Evolutionary conservation across 2,888 invertebrate genomes (phyloP).

Genomic region (Scelioninae gen. 1): DNA sequence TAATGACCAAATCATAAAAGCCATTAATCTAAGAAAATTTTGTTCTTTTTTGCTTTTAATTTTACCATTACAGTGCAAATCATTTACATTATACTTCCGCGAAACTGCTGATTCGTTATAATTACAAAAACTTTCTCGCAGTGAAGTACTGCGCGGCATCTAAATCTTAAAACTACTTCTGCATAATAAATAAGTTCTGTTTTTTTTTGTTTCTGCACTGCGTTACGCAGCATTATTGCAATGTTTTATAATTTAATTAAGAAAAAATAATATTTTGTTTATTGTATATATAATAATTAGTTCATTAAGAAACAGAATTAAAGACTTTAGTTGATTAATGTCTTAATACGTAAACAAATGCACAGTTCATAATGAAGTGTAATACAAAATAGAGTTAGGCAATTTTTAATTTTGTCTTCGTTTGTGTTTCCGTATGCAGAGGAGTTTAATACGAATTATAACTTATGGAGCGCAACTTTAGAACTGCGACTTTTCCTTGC

Average conservation of each 20-base stretch:
- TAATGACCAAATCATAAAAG: too few species aligned
- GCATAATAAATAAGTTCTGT: constrained; percentile 22
- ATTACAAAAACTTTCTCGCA: constrained; percentile 14
- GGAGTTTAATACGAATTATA: constrained; percentile 12
- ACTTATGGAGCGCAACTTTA: constrained; percentile 23
- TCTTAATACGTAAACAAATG: constrained; percentile 44
- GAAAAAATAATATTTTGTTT: too few species aligned
- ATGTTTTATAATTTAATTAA: constrained; percentile 8
- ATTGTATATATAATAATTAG: too few species aligned
- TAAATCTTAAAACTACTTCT: constrained; percentile 24
- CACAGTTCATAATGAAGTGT: constrained; percentile 30
- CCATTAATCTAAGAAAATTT: neutral
- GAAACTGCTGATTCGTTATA: constrained; percentile 11
- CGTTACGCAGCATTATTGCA: constrained; percentile 13
- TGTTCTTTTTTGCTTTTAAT: neutral
- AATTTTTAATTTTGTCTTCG: constrained; percentile 22
- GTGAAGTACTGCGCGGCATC: neutral
- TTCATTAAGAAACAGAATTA: too few species aligned
- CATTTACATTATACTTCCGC: neutral
- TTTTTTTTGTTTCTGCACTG: neutral
- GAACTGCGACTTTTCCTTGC: neutral
- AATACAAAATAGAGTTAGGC: constrained; percentile 32
- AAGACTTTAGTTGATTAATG: constrained; percentile 30
- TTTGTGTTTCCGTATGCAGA: constrained; percentile 6
- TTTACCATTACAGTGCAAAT: constrained; percentile 20